A percentile compares a stretch with the other conserved stretches of the same genome.
Conservation (phyloP, 2,888 invertebrate genomes). For the Rotaria magnacalcarata region DNA sequence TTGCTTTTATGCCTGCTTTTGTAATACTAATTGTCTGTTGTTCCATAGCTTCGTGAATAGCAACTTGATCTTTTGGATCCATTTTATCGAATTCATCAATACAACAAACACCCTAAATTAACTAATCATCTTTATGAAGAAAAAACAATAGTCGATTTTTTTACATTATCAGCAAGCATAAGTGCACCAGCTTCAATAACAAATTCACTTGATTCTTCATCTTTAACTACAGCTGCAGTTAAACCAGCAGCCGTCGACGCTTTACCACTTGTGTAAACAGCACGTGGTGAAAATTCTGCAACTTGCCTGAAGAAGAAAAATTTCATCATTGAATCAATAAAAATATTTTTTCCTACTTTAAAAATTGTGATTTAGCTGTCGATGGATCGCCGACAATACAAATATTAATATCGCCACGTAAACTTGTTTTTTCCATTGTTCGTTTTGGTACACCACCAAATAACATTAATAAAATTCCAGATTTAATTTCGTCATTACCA, state of each 20-base stretch:
- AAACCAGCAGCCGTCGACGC: slow-evolving; percentile 95
- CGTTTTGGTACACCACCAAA: slow-evolving; percentile 94
- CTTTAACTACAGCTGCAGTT: slow-evolving; percentile 93
- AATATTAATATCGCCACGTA: slow-evolving; percentile 92
- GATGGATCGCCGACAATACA: slow-evolving; percentile 98
- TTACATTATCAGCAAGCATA: slow-evolving; percentile 87
- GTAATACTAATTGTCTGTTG: slow-evolving; percentile 98
- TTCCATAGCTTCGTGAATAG: slow-evolving; percentile 99
- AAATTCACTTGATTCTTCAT: slow-evolving; percentile 95
- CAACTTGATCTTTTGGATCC: slow-evolving; percentile 93
- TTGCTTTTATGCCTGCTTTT: slow-evolving; percentile 77
- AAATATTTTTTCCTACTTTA: slow-evolving; percentile 66
- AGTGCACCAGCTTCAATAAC: slow-evolving; percentile 99
- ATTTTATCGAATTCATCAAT: slow-evolving; percentile 99
- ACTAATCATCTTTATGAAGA: background rate
- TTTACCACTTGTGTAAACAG: slow-evolving; percentile 96
- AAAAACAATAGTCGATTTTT: background rate
- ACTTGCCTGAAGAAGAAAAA: slow-evolving; percentile 59
- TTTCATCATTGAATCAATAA: slow-evolving; percentile 16
- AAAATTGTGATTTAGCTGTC: slow-evolving; percentile 92
- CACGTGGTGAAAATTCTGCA: slow-evolving; percentile 86
- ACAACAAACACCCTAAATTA: slow-evolving; percentile 73
- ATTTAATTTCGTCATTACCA: slow-evolving; percentile 88
- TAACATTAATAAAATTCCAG: slow-evolving; percentile 79
- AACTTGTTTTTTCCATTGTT: slow-evolving; percentile 80